A percentile compares a stretch with the other conserved stretches of the same genome.
phyloP scores from a whole-genome alignment of 2,888 invertebrate species.

The Siphonodentalium dalli region DNA sequence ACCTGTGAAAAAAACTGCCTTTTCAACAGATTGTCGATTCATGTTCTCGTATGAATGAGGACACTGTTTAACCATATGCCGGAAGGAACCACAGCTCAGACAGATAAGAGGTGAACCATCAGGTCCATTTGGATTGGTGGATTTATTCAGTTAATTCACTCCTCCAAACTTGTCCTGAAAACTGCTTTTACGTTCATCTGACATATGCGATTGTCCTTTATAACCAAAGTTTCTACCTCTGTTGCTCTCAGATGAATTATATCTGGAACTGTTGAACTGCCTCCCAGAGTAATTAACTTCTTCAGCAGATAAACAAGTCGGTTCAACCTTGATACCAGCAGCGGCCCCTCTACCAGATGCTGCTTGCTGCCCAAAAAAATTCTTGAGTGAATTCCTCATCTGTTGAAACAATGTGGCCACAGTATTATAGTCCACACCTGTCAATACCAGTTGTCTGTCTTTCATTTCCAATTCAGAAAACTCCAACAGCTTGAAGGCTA shows the following conservation, averaged over 20 bases:
- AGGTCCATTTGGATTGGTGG: background rate
- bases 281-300: too few relatives aligned
- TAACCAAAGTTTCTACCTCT: background rate
- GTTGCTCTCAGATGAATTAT: constrained; percentile 1
- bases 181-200: too few relatives aligned
- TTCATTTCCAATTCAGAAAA: background rate
- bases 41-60: background rate
- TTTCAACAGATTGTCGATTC: background rate
- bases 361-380: background rate
- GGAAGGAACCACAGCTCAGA: background rate
- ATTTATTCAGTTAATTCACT: background rate
- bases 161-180: background rate
- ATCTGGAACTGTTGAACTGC: background rate
- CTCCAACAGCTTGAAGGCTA: background rate
- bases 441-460: background rate
- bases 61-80: background rate
- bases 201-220: too few relatives aligned
- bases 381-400: background rate
- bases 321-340: background rate
- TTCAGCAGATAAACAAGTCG: too few relatives aligned
- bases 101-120: background rate
- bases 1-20: background rate
- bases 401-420: background rate
- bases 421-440: background rate
- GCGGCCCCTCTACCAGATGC: background rate